Evolutionary conservation across 2,113 vertebrate genomes (phyloP), one percentile per base, ranked within the genome.

Genomic region (Siniperca chuatsi): DNA sequence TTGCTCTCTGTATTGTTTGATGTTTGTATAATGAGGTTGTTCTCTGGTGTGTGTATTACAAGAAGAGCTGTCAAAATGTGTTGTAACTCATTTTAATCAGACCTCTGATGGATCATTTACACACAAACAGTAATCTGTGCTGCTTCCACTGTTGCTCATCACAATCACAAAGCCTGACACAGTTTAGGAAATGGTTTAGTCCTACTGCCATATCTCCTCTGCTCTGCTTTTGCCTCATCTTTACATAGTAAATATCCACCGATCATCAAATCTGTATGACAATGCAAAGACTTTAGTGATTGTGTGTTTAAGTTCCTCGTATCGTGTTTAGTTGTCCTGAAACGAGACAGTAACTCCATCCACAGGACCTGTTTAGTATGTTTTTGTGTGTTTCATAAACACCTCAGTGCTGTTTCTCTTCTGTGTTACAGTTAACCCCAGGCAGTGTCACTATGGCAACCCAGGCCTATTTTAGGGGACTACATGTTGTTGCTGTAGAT

Each of bases 321-420:
- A 20, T 64, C 10, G 68, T 86, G 84, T 87, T 72, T 23, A 68
- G 71, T 61, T 57, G 71, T 77, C 80, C 84, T 68, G 52, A 60
- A 83, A 60, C 23, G 8, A 73, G 75, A 76, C 75, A 2, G 75
- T 64, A 71, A 81, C 73, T 70, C 71, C 69, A 75, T 81, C 79
- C 69, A 23, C 37, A 2, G 77, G 77, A 79, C 82, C 70, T 48
- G 68, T 37, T 66, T 15, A 23, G 48, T 79, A 66, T 82, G 75
- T 87, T 79, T 50, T 65, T 79, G 83, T 89, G 83, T 89, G 81
- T 89, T 92, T 87, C 82, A 83, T 81, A 88, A 89, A 89, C 88
- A 87, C 55, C 1, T 88, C 78, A 69, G 78, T 83, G 79, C 54
- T 76, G 80, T 87, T 83, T 75, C n/a, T 70, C 40, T 50, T 18